Conservation (phyloP, 2,888 invertebrate species). For the Tridacna gigas region DNA sequence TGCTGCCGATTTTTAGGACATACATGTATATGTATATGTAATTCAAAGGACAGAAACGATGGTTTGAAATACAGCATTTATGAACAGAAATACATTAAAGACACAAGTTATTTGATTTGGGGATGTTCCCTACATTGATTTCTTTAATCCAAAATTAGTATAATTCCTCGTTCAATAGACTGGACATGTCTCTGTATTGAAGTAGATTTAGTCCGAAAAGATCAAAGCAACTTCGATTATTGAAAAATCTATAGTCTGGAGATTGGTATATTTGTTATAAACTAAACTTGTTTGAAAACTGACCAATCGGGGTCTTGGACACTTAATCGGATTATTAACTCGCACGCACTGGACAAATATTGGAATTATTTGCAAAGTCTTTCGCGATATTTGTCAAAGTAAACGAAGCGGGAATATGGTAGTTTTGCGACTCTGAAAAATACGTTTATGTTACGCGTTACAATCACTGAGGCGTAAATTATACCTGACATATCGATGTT, state of each 20-base stretch:
- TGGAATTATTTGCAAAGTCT: slow-evolving; percentile 37
- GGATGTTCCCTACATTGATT: too few species aligned
- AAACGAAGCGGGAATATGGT: not conserved
- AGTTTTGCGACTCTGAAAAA: not conserved
- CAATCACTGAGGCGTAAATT: slow-evolving; percentile 14
- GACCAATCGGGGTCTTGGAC: slow-evolving; percentile 4
- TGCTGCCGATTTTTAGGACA: too few species aligned
- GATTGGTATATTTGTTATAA: slow-evolving; percentile 24
- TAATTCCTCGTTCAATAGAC: too few species aligned
- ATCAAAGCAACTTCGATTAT: slow-evolving; percentile 27
- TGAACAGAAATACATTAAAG: too few species aligned
- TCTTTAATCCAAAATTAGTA: too few species aligned
- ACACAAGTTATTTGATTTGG: too few species aligned
- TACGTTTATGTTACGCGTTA: not conserved
- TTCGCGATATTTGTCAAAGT: slow-evolving; percentile 7
- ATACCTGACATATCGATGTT: slow-evolving; percentile 11
- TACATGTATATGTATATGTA: too few species aligned
- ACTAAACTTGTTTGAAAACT: not conserved
- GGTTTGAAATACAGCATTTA: too few species aligned
- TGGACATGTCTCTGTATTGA: not conserved
- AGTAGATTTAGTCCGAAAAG: slow-evolving; percentile 12
- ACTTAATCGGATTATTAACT: slow-evolving; percentile 42
- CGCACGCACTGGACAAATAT: slow-evolving; percentile 42
- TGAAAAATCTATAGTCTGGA: slow-evolving; percentile 19
- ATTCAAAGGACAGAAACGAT: too few species aligned